Evolutionary conservation across 1,140 invertebrate genomes (phyloP).

Genomic region (Meloidogyne exigua): DNA sequence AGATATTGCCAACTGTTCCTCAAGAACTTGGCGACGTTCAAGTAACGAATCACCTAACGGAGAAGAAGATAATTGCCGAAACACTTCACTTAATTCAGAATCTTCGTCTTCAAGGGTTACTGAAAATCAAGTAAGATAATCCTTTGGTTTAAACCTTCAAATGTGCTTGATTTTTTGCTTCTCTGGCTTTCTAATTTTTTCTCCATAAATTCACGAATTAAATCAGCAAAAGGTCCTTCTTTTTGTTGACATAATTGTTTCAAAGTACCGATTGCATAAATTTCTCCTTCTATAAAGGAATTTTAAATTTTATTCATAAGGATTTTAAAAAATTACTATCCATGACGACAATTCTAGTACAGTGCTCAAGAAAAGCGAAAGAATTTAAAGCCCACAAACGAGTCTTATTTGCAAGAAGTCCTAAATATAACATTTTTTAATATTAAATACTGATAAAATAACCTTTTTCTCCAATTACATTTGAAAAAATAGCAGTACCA

Average conservation of each 20-base stretch:
- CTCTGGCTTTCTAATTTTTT: slow-evolving; percentile 32
- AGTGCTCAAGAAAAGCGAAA: slow-evolving; percentile 33
- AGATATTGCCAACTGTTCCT: neutral
- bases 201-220: slow-evolving; percentile 34
- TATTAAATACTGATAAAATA: neutral
- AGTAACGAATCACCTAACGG: slow-evolving; percentile 34
- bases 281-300: slow-evolving; percentile 41
- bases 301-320: too few species aligned
- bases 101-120: neutral
- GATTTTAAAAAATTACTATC: slow-evolving; percentile 17
- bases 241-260: slow-evolving; percentile 34
- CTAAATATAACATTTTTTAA: neutral
- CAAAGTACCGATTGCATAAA: slow-evolving; percentile 34
- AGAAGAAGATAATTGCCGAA: slow-evolving; percentile 19
- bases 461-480: slow-evolving; percentile 64
- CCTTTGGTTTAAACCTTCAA: too few species aligned
- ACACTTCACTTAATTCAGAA: slow-evolving; percentile 11
- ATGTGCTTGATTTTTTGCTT: neutral
- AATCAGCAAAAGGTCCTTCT: slow-evolving; percentile 38
- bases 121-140: too few species aligned
- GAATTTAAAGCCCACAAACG: slow-evolving; percentile 49
- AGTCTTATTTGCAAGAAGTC: slow-evolving; percentile 50
- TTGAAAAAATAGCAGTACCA: slow-evolving; percentile 65
- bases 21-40: slow-evolving; percentile 21
- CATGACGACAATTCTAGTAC: slow-evolving; percentile 42